phyloP scores from a whole-genome alignment of 2,888 invertebrate species.

The Pedicia rivosa region DNA sequence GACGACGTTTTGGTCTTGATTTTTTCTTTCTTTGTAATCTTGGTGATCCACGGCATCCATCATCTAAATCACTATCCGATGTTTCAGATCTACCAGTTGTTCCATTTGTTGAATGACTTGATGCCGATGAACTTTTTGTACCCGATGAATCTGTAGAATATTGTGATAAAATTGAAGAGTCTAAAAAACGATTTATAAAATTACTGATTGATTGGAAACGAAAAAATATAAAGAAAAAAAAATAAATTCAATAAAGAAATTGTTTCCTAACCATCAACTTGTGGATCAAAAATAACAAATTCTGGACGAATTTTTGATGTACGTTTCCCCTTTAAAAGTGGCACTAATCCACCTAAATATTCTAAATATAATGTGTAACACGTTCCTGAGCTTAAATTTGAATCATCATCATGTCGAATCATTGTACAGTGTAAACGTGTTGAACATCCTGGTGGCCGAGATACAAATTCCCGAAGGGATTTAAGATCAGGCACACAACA shows the following conservation, averaged over 20 bases:
- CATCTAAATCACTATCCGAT: slow-evolving; percentile 49
- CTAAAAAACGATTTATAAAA: slow-evolving; percentile 13
- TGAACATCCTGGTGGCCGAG: slow-evolving; percentile 69
- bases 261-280: slow-evolving; percentile 49
- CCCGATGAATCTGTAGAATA: slow-evolving; percentile 34
- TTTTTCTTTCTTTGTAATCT: slow-evolving; percentile 59
- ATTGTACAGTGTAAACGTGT: slow-evolving; percentile 94
- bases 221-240: not conserved
- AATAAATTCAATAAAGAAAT: not conserved
- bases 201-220: not conserved
- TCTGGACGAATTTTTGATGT: slow-evolving; percentile 96
- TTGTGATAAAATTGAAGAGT: slow-evolving; percentile 20
- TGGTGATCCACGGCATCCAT: slow-evolving; percentile 53
- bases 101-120: slow-evolving; percentile 34
- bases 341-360: slow-evolving; percentile 91
- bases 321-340: slow-evolving; percentile 84
- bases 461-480: slow-evolving; percentile 82
- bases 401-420: slow-evolving; percentile 81
- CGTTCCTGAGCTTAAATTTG: slow-evolving; percentile 47
- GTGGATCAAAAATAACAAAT: slow-evolving; percentile 93
- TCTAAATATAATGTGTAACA: slow-evolving; percentile 85
- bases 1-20: slow-evolving; percentile 32
- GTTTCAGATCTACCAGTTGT: slow-evolving; percentile 39
- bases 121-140: slow-evolving; percentile 34
- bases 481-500: slow-evolving; percentile 87